Evolutionary conservation across 1,140 invertebrate genomes (phyloP).

Genomic region (Drosophila quadrilineata): DNA sequence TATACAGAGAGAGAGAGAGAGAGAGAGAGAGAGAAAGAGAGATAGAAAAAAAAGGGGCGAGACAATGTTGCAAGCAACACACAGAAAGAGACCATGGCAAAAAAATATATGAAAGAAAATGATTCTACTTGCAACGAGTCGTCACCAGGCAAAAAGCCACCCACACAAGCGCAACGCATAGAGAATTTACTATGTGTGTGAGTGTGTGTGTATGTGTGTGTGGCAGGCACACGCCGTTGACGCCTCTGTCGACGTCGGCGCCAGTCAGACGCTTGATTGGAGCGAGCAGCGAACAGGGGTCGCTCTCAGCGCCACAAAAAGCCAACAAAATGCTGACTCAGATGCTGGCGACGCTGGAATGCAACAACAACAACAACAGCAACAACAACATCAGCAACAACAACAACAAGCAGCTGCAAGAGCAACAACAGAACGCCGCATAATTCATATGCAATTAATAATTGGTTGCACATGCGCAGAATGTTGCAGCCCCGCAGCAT

Average conservation of each 20-base stretch:
- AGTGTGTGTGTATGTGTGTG: neutral
- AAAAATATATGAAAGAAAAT: conserved; percentile 6
- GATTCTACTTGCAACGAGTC: conserved; percentile 33
- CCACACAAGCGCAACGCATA: conserved; percentile 34
- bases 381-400: conserved; percentile 14
- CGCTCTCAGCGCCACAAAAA: conserved; percentile 29
- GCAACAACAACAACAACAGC: conserved; percentile 26
- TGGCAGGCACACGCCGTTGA: conserved; percentile 70
- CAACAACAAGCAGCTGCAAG: conserved; percentile 8
- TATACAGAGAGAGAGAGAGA: too few relatives aligned
- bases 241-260: conserved; percentile 69
- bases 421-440: conserved; percentile 26
- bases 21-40: too few relatives aligned
- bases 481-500: conserved; percentile 59
- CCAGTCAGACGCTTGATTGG: conserved; percentile 32
- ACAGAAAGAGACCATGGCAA: neutral
- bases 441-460: conserved; percentile 80
- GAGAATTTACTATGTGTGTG: conserved; percentile 3
- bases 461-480: conserved; percentile 77
- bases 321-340: conserved; percentile 64
- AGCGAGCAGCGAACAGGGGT: conserved; percentile 12
- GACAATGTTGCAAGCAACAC: conserved; percentile 46
- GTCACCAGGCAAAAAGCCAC: conserved; percentile 11
- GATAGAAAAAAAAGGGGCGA: conserved; percentile 66
- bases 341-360: conserved; percentile 45